Percentiles rank a stretch among this genome's conserved stretches.
Evolutionary conservation across 2,113 vertebrate species (phyloP).

Genomic region (Sebastes schlegelii): DNA sequence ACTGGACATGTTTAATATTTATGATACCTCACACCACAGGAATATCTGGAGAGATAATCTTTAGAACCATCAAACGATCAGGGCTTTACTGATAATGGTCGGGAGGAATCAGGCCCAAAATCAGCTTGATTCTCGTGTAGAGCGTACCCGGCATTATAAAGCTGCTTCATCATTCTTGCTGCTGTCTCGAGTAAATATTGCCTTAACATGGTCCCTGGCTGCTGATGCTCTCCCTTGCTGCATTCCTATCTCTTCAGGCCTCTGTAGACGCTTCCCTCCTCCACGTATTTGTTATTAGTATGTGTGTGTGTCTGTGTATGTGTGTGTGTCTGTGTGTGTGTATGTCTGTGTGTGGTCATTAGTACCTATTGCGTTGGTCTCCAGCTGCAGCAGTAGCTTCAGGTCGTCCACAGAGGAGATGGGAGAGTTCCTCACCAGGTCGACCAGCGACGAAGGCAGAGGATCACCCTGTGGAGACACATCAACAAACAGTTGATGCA

Average conservation of each 20-base stretch:
- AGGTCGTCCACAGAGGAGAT: conserved; percentile 93
- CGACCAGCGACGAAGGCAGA: conserved; percentile 90
- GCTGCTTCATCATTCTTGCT: conserved; percentile 41
- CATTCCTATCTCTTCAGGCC: conserved; percentile 66
- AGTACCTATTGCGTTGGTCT: conserved; percentile 90
- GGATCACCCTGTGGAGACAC: conserved; percentile 87
- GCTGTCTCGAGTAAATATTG: conserved; percentile 64
- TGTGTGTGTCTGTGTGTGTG: conserved; percentile 8
- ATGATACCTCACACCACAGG: too few relatives aligned
- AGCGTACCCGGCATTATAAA: not conserved
- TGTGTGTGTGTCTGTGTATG: conserved; percentile 14
- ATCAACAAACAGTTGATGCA: too few relatives aligned
- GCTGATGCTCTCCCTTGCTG: conserved; percentile 28
- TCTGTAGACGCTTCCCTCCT: conserved; percentile 56
- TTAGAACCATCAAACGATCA: too few relatives aligned
- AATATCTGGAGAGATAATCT: too few relatives aligned
- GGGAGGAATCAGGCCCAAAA: too few relatives aligned
- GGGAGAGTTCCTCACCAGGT: conserved; percentile 89
- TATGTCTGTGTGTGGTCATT: conserved; percentile 24
- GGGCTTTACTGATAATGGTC: too few relatives aligned
- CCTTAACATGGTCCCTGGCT: conserved; percentile 35
- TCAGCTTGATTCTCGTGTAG: too few relatives aligned
- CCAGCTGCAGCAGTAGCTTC: conserved; percentile 89
- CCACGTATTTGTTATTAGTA: conserved; percentile 48
- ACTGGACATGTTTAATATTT: too few relatives aligned